Conservation (phyloP, 2,797 vertebrate species). For the Gila robusta region DNA sequence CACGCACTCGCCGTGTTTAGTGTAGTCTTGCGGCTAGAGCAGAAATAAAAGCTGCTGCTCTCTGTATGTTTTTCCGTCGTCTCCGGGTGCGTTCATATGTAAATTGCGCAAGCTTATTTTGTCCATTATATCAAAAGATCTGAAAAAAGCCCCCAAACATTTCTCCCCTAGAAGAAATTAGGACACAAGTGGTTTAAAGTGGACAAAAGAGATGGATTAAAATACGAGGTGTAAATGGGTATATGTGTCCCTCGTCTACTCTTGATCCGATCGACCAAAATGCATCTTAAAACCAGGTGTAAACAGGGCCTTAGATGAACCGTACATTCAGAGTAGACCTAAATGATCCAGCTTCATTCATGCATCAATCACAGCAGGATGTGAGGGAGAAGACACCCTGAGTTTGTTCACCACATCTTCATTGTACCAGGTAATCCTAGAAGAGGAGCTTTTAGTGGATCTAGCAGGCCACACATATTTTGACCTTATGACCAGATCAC, state of each 20-base stretch:
- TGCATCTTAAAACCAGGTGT: not conserved
- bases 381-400: not conserved
- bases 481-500: not conserved
- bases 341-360: not conserved
- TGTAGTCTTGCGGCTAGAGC: too few relatives aligned
- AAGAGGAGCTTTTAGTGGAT: not conserved
- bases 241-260: not conserved
- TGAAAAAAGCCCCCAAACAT: too few relatives aligned
- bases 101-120: too few relatives aligned
- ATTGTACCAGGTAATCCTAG: not conserved
- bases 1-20: too few relatives aligned
- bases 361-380: conserved; percentile 6
- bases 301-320: not conserved
- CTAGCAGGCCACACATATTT: not conserved
- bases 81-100: too few relatives aligned
- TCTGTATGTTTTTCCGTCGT: too few relatives aligned
- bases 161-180: too few relatives aligned
- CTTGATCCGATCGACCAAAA: not conserved
- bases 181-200: too few relatives aligned
- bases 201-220: not conserved
- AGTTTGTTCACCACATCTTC: not conserved
- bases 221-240: not conserved
- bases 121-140: too few relatives aligned
- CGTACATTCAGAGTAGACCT: not conserved
- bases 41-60: too few relatives aligned